Evolutionary conservation across 2,797 vertebrate genomes (phyloP), one percentile per base, ranked within the genome.

Genomic region (Poliocrania exsul): DNA sequence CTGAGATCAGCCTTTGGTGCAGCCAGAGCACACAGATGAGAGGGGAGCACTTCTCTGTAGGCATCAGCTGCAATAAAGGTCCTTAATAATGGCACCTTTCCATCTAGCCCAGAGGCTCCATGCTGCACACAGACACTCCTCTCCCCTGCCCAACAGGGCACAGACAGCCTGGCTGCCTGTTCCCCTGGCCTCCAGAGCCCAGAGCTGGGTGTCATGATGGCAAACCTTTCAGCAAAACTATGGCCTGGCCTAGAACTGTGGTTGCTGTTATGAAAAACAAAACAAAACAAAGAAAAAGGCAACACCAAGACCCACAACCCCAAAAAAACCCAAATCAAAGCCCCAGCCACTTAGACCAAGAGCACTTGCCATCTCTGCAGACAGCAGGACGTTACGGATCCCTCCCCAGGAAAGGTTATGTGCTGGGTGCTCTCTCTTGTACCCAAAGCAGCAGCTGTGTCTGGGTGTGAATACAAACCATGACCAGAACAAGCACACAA

Each of bases 151-250:
- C 40, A 62, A 56, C 19, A 13, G n/a, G 40, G 54, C 67, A 56
- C 35, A 38, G 54, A 12, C 28, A 54, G 64, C 66, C 46, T 29
- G 29, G 19, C 14, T 10, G 1, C 70, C 81, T 37, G 74, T 54
- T 66, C 7, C 35, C 37, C 46, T 11, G 6, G 58, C 35, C 73
- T 67, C 51, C 62, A 54, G 60, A 75, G 51, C 56, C 53, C 60
- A 23, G 23, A n/a, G 38, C n/a, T 40, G n/a, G 49, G 4, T 10
- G 37, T 31, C 78, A 16, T 0, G 1, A 56, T 2, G 6, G 28
- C 71, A 93, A 73, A 77, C 19, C 38, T 38, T 12, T 13, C 58
- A 72, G 50, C 4, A 58, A 35, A 69, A 11, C 23, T 31, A 24
- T 14, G 51, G 12, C 40, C 61, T 28, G 54, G 31, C 24, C 71